Conservation (phyloP, 2,797 vertebrate species). For the Natrix natrix region DNA sequence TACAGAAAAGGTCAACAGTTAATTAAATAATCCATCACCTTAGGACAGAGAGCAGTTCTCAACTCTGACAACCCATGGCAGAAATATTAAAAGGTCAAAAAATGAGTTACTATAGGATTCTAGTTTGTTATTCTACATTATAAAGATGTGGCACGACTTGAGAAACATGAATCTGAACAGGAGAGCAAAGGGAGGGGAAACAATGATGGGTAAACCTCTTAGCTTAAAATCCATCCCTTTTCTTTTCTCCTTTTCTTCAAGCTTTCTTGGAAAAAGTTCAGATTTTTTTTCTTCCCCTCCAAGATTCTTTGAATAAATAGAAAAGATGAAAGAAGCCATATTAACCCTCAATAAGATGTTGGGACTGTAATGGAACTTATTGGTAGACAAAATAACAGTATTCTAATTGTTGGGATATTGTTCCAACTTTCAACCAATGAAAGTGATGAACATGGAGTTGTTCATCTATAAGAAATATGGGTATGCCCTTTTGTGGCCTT, state of each 20-base stretch:
- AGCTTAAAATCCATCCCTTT: not conserved
- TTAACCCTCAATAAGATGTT: not conserved
- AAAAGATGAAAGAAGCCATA: not conserved
- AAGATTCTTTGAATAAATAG: not conserved
- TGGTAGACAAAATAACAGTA: not conserved
- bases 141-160: conserved; percentile 66
- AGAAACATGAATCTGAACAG: conserved; percentile 33
- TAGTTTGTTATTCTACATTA: conserved; percentile 71
- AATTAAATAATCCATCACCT: conserved; percentile 99
- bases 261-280: not conserved
- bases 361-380: not conserved
- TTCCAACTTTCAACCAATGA: not conserved
- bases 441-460: not conserved
- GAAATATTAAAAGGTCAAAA: conserved; percentile 98
- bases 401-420: not conserved
- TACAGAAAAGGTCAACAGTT: conserved; percentile 99
- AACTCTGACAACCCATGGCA: conserved; percentile 90
- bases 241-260: not conserved
- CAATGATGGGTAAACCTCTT: not conserved
- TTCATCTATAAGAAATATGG: not conserved
- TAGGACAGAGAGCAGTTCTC: conserved; percentile 87
- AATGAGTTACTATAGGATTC: conserved; percentile 87
- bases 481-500: not conserved
- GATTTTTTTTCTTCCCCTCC: not conserved
- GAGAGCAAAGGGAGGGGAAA: conserved; percentile 1